These are phyloP conservation scores for Liolophura sinensis DNA, from an alignment of 1,140 invertebrate species.

Conservation along the genomic window DNA sequence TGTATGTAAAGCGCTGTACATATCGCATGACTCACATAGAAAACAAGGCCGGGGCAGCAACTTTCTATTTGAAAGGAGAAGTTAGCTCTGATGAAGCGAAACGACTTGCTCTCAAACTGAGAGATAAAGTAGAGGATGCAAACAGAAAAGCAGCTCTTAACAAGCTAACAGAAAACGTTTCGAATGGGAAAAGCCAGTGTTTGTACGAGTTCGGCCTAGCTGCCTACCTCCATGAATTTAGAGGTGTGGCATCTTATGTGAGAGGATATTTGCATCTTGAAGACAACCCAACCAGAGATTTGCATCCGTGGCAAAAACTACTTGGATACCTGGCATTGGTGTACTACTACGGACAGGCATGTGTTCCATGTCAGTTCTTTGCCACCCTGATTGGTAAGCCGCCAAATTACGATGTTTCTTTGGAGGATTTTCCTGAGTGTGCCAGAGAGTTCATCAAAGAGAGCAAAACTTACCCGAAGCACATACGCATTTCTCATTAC, in stretches of 20 bases:
- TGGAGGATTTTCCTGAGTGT: constrained; percentile 23
- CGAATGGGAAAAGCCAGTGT: constrained; percentile 5
- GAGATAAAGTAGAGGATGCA: constrained; percentile 13
- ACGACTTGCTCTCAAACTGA: constrained; percentile 15
- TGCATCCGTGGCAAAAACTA: constrained; percentile 16
- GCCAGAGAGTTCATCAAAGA: constrained; percentile 19
- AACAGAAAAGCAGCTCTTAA: constrained; percentile 10
- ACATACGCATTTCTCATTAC: constrained; percentile 30
- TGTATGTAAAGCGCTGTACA: constrained; percentile 24
- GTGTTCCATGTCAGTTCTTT: constrained; percentile 32
- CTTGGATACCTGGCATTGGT: constrained; percentile 28
- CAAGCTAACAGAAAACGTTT: constrained; percentile 10
- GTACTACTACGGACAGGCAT: constrained; percentile 32
- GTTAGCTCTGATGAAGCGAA: constrained; percentile 18
- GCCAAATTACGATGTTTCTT: constrained; percentile 18
- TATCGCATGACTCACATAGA: constrained; percentile 11
- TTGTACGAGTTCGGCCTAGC: constrained; percentile 30
- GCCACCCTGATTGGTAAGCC: constrained; percentile 15
- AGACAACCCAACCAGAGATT: not conserved
- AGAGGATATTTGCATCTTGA: constrained; percentile 26
- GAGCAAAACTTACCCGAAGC: constrained; percentile 16
- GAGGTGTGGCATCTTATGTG: constrained; percentile 21
- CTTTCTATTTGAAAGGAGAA: constrained; percentile 16
- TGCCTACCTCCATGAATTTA: constrained; percentile 24
- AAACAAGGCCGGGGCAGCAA: constrained; percentile 1